Base-by-base conservation (phyloP, 2,797 vertebrate genomes). In the Glyptemys insculpta region DNA sequence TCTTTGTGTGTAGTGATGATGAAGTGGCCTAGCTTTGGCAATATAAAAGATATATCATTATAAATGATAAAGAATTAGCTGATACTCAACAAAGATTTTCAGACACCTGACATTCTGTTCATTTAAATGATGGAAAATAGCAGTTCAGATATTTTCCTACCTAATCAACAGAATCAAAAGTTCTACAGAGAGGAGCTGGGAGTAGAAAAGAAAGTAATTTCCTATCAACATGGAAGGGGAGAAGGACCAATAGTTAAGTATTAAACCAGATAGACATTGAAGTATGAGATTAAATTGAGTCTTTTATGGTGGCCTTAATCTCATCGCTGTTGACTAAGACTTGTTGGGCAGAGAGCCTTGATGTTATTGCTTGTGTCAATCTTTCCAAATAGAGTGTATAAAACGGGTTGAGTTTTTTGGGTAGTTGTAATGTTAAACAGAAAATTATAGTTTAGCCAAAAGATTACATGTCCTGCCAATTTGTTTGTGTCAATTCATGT, bases 51-150 rank as follows among this genome's bases (percentile, higher is more conserved):
- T 49, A 37, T 52, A 41, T 52, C 47, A 53, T 94, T 78, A 90
- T 92, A 65, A 74, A 44, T 65, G 52, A 44, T 47, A 88, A 29
- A 49, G 23, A 37, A 89, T 41, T n/a, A 90, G 56, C 47, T 90
- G 74, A 3, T 76, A 57, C 18, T 25, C n/a, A 52, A 2, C 37
- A 81, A 80, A 79, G 14, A 5, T 23, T 89, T 89, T 87, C 18
- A 56, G 81, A 54, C 41, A 29, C 4, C 8, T 93, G 82, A 47
- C 27, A 44, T 79, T 88, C 27, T 92, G 41, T 90, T 88, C 41
- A 65, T 97, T 92, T 91, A 95, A 97, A 86, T 87, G 15, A 79
- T 84, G 31, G 85, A 94, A 90, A 84, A 79, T 52, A 93, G 56
- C 83, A 83, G 31, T 68, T 95, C 80, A 91, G 81, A 94, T 78